Conservation (phyloP, 2,113 vertebrate species). For the Rhynchomys soricoides region DNA sequence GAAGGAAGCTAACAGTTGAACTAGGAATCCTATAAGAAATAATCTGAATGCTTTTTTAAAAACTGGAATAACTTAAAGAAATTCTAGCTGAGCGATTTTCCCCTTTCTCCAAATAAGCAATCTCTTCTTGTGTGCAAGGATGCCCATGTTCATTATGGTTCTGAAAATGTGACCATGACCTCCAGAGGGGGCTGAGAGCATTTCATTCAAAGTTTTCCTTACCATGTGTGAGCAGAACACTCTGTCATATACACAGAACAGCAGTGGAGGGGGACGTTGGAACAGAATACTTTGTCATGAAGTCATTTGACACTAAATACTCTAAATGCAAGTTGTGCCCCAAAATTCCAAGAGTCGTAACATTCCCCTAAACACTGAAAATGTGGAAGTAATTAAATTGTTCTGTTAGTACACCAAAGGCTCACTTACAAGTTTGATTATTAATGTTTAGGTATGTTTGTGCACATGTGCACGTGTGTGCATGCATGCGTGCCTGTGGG, state of each 20-base stretch:
- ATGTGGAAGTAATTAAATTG: neutral
- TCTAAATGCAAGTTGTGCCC: neutral
- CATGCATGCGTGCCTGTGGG: neutral
- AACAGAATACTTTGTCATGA: neutral
- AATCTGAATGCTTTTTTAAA: neutral
- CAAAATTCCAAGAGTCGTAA: neutral
- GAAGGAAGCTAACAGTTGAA: neutral
- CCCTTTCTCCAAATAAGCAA: neutral
- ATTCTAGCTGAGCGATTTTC: neutral
- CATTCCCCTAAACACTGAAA: neutral
- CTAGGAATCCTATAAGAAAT: neutral
- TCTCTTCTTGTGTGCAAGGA: neutral
- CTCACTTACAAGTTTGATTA: neutral
- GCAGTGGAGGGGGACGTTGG: neutral
- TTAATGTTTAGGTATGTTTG: neutral
- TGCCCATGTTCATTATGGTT: neutral
- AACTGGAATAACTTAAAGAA: neutral
- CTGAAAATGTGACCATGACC: neutral
- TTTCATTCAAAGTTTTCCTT: neutral
- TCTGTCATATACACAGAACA: neutral
- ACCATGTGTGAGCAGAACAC: neutral
- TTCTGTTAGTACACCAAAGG: neutral
- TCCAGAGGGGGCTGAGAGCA: neutral
- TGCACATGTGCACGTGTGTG: fast-evolving
- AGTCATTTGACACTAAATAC: constrained; percentile 13